Evolutionary conservation across 2,113 vertebrate genomes (phyloP).

Genomic region (Ophthalmolycus amberensis): DNA sequence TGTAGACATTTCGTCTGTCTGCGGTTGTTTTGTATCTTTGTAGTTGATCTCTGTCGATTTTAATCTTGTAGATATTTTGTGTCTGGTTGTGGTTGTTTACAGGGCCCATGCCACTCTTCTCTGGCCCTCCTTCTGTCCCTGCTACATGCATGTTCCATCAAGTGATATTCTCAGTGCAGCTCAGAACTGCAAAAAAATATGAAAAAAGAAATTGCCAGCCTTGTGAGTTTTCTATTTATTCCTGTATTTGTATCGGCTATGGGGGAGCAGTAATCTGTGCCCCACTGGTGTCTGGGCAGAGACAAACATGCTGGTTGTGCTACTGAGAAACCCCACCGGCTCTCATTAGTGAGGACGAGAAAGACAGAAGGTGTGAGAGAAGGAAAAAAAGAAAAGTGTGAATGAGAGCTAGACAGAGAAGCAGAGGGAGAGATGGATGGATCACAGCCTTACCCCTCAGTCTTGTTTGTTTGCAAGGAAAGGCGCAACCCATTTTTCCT

Average conservation of each 20-base stretch:
- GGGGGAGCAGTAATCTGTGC: conserved; percentile 61
- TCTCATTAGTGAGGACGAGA: conserved; percentile 74
- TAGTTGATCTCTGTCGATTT: not conserved
- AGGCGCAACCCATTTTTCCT: conserved; percentile 38
- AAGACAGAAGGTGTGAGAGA: conserved; percentile 37
- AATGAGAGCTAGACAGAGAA: conserved; percentile 26
- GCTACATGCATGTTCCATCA: conserved; percentile 26
- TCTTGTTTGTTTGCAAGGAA: conserved; percentile 59
- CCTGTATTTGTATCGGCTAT: conserved; percentile 54
- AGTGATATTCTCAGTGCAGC: conserved; percentile 29
- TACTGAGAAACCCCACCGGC: conserved; percentile 74
- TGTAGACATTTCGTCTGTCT: not conserved
- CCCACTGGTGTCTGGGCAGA: conserved; percentile 54
- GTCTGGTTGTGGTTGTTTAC: not conserved
- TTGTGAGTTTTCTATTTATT: conserved; percentile 48
- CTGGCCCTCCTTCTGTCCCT: conserved; percentile 3
- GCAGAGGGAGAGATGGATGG: conserved; percentile 49
- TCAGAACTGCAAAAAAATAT: conserved; percentile 14
- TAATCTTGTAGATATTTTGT: not conserved
- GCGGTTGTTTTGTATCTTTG: not conserved
- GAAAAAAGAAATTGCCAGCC: conserved; percentile 6
- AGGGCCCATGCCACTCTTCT: not conserved
- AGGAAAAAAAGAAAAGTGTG: conserved; percentile 4
- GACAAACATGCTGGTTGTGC: conserved; percentile 66
- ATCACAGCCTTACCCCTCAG: conserved; percentile 44